Base-by-base conservation (phyloP, 2,797 vertebrate genomes). In the Avahi laniger region DNA sequence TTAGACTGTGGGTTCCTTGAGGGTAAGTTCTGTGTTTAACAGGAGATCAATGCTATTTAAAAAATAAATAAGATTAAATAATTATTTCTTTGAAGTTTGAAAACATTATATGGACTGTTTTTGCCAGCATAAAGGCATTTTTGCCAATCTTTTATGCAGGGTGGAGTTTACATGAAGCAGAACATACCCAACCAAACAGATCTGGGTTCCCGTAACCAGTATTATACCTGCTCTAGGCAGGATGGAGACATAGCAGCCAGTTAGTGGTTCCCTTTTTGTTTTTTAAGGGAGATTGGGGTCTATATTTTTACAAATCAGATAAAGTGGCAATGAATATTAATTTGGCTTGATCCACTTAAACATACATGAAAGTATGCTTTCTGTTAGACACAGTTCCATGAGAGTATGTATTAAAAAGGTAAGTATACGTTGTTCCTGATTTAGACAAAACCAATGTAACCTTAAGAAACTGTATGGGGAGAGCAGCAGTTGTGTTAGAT, bases 71-170 rank as follows among this genome's bases (percentile, higher is more conserved):
- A 75, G 57, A 97, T 96, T 93, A 98, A 98, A 97, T 95, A 72
- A 70, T 97, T 97, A 82, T 86, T 98, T 97, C 94, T 98, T 86
- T 80, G 93, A 94, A 96, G 83, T 87, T 81, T 97, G 94, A 94
- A 96, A 97, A 97, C 91, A 96, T 35, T 70, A 35, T 54, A 72
- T 50, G 69, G 82, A 48, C 26, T 97, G 86, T 85, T 96, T 95
- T 46, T 97, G 97, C 98, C 98, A 97, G 93, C 63, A 96, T 48
- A 97, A 97, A 97, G 88, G 98, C 89, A 82, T 89, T 95, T 95
- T 81, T 96, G 95, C 95, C 96, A 97, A 91, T 85, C 89, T 94
- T 82, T 90, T 76, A 5, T n/a, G 24, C 80, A 93, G 97, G 96
- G 91, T 93, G 94, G 96, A 50, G 92, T 93, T 82, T 70, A 63